Conservation (phyloP, 2,888 invertebrate genomes). For the Nymphalis c-album region DNA sequence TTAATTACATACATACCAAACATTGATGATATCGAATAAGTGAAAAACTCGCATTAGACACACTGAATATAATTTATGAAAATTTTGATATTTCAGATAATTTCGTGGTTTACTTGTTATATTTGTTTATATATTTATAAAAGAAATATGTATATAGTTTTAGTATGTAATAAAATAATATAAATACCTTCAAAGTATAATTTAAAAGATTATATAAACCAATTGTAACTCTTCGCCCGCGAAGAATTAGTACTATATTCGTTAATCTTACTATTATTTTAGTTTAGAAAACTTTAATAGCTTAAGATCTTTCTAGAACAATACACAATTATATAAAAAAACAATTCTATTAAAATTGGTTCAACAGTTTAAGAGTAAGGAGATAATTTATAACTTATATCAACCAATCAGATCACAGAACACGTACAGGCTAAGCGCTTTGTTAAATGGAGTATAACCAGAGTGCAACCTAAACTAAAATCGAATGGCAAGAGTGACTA, state of each 20-base stretch:
- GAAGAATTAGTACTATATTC: not conserved
- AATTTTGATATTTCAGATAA: too few species aligned
- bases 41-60: too few species aligned
- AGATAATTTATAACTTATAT: not conserved
- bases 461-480: constrained; percentile 27
- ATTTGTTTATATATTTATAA: too few species aligned
- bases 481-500: constrained; percentile 51
- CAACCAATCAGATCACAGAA: not conserved
- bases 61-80: too few species aligned
- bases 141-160: too few species aligned
- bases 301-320: too few species aligned
- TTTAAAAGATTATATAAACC: not conserved
- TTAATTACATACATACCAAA: too few species aligned
- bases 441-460: constrained; percentile 29
- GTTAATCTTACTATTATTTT: too few species aligned
- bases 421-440: not conserved
- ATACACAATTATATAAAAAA: not conserved
- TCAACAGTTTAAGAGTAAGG: not conserved
- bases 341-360: not conserved
- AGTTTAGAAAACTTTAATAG: too few species aligned
- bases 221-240: not conserved
- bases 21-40: too few species aligned
- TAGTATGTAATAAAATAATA: not conserved
- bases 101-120: too few species aligned
- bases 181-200: not conserved